These are phyloP conservation scores for Bacillus rossius DNA, from an alignment of 1,140 invertebrate genomes.

Conservation along the genomic window DNA sequence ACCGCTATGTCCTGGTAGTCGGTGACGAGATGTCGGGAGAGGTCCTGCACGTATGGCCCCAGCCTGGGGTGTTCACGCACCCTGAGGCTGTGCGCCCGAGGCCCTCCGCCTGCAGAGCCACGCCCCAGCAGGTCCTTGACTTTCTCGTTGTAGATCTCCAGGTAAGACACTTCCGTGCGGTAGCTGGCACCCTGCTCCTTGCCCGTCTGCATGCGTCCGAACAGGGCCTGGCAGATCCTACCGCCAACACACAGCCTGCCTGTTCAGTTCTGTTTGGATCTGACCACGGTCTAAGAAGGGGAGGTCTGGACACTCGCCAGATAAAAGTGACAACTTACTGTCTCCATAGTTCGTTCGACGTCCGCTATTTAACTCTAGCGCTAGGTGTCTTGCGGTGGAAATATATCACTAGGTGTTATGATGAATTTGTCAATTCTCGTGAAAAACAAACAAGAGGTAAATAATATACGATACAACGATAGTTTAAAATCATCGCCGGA, in stretches of 20 bases:
- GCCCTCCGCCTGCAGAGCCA: constrained; percentile 54
- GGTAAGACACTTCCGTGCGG: constrained; percentile 75
- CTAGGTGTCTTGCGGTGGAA: too few species aligned
- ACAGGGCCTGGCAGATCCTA: constrained; percentile 72
- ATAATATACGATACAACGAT: too few species aligned
- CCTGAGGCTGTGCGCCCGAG: constrained; percentile 55
- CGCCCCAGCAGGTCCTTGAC: constrained; percentile 79
- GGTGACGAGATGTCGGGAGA: constrained; percentile 79
- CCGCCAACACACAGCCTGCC: not conserved
- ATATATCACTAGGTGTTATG: too few species aligned
- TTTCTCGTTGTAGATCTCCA: constrained; percentile 91
- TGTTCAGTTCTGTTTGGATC: not conserved
- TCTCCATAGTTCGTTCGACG: too few species aligned
- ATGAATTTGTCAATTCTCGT: too few species aligned
- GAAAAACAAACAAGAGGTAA: too few species aligned
- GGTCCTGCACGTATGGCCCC: constrained; percentile 91
- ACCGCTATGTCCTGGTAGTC: constrained; percentile 82
- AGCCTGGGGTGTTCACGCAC: constrained; percentile 89
- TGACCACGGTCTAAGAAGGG: too few species aligned
- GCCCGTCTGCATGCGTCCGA: constrained; percentile 66
- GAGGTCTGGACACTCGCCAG: too few species aligned
- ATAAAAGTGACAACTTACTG: too few species aligned
- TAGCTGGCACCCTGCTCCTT: constrained; percentile 78
- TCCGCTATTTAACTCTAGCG: too few species aligned
- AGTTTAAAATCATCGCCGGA: too few species aligned